Evolutionary conservation across 2,888 invertebrate species (phyloP), one percentile per base, ranked within the genome.

Genomic region (Epirrita christyi): DNA sequence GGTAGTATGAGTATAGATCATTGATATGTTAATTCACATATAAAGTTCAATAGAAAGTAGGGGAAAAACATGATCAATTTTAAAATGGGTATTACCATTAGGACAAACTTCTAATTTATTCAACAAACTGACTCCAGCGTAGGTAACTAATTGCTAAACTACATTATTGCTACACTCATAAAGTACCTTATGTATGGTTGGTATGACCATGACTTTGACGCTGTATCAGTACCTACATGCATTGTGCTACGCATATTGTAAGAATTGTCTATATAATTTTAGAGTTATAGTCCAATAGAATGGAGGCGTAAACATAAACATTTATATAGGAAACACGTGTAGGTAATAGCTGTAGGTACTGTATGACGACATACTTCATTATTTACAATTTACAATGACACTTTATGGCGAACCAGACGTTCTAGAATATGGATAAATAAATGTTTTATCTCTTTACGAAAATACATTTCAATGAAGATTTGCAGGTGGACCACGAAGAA

Each of bases 261-360:
- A 72, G 77, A 83, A 86, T 85, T 68, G 84, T 83, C 84, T 88
- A 85, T 88, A 86, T 85, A 83, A 76, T 82, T 83, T 81, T 72
- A 83, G 78, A 86, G 81, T 87, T 88, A 88, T 85, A 72, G 80
- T 78, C 78, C 80, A 76, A 81, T 76, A 80, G 77, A 83, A 83
- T 78, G 73, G 74, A 81, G 73, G 83, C 83, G 81, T 82, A 81
- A 79, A 78, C 86, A 88, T 88, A 86, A 88, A 87, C 74, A 80
- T 88, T 91, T 88, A 91, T n/a, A n/a, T 91, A 81, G 71, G 72
- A 71, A 81, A 88, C 90, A 89, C 90, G 90, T 89, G 88, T 85
- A 88, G 75, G 68, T 80, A 75, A 84, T 76, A 68, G 72, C 64
- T 69, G 43, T 44, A 48, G 52, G 52, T 52, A 21, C 29, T 27